These are phyloP conservation scores for Eristalis pertinax DNA, from an alignment of 2,888 invertebrate genomes.

Conservation along the genomic window DNA sequence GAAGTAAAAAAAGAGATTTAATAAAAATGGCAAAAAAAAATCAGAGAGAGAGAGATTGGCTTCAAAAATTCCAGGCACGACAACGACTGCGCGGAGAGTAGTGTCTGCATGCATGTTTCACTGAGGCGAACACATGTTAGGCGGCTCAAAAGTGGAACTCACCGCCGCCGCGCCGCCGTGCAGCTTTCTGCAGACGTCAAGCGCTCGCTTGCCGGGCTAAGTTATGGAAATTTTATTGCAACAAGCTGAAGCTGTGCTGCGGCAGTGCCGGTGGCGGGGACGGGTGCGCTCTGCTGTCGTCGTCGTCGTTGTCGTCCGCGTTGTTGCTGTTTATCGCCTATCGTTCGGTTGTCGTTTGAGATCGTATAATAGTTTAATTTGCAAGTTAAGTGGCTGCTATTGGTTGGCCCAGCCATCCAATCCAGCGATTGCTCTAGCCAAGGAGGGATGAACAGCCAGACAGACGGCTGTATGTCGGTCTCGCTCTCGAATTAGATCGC, in stretches of 20 bases:
- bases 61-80: slow-evolving; percentile 47
- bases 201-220: slow-evolving; percentile 41
- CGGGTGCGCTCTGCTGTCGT: background rate
- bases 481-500: background rate
- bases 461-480: background rate
- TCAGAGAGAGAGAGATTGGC: background rate
- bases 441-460: background rate
- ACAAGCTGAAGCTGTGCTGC: background rate
- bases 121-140: slow-evolving; percentile 64
- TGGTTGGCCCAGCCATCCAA: slow-evolving; percentile 60
- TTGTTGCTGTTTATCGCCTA: slow-evolving; percentile 13
- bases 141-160: slow-evolving; percentile 61
- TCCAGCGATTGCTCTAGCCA: slow-evolving; percentile 8
- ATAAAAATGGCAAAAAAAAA: slow-evolving; percentile 16
- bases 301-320: background rate
- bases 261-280: background rate
- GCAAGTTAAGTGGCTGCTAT: slow-evolving; percentile 68
- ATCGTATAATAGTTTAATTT: slow-evolving; percentile 68
- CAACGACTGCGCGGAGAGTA: slow-evolving; percentile 42
- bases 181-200: slow-evolving; percentile 50
- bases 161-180: background rate
- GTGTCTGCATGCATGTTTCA: slow-evolving; percentile 55
- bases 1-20: background rate
- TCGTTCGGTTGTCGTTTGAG: slow-evolving; percentile 33
- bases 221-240: slow-evolving; percentile 69